Base-by-base conservation (phyloP, 2,113 vertebrate species). In the Riparia riparia region DNA sequence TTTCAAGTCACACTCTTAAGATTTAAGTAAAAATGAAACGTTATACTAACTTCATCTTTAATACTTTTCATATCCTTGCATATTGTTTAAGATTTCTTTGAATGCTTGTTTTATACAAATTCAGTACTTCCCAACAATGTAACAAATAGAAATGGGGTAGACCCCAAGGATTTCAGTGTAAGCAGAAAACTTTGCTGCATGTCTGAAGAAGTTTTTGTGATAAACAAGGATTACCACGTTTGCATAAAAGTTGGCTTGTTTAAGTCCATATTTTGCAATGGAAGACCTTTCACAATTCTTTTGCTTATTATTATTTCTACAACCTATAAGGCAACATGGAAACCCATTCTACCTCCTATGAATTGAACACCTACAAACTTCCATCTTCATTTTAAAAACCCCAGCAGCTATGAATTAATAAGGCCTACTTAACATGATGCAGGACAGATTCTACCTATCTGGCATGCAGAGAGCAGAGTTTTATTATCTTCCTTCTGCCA, bases 401-500 rank as follows among this genome's bases (percentile, higher is more conserved):
- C 12, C 39, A 83, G 66, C 14, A 89, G 71, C 34, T 86, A 70
- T 49, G 34, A 95, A 94, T 78, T 86, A 96, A 78, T 72, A 71
- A 91, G 18, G 24, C 39, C 47, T 49, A 42, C 15, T 73, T 80
- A 60, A 70, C n/a, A 90, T 4, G 26, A 77, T 2, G 2, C 22
- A 70, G 47, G 74, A 76, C 50, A 94, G 69, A 86, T 66, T 90
- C 64, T 94, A 90, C 68, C 47, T 84, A 76, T 44, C 91, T 93
- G 54, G 57, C 63, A 90, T 54, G 79, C 68, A 85, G 74, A 65
- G 19, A 80, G 63, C 26, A 86, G 31, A 63, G 56, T 66, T 96
- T 87, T 83, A 94, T 93, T 70, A 88, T 71, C 51, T 91, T 74
- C 56, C 39, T 70, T 78, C 47, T 92, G 71, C 68, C 84, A 90